Conservation (phyloP, 53 echinoderm and acorn worm species). For the Crossaster papposus region DNA sequence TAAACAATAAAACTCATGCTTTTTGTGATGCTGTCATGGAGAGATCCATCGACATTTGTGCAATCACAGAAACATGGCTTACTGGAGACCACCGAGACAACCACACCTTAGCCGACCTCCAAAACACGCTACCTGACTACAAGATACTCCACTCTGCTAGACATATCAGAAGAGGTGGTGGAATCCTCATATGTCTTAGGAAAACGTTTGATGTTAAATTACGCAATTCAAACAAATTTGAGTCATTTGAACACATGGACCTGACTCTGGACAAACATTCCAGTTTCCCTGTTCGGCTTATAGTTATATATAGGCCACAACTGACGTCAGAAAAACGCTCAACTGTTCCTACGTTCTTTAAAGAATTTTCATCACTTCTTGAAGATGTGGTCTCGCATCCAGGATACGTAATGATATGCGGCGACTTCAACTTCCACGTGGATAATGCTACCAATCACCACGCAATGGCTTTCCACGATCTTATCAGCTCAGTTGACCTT, state of each 20-base stretch:
- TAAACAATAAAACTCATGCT: no score
- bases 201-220: background rate
- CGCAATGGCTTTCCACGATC: slow-evolving; percentile 11
- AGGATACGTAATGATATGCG: slow-evolving; percentile 37
- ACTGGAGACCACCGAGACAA: background rate
- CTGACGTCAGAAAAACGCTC: background rate
- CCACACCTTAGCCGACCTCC: background rate
- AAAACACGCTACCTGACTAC: background rate
- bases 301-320: slow-evolving; percentile 46
- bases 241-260: slow-evolving; percentile 45
- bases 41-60: slow-evolving; percentile 9
- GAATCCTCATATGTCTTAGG: slow-evolving; percentile 21
- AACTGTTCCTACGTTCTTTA: slow-evolving; percentile 34
- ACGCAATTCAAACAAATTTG: slow-evolving; percentile 3
- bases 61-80: slow-evolving; percentile 36
- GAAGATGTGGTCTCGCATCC: slow-evolving; percentile 24
- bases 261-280: background rate
- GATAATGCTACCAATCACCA: slow-evolving; percentile 31
- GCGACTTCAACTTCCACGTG: slow-evolving; percentile 66
- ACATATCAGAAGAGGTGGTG: slow-evolving; percentile 40
- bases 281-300: slow-evolving; percentile 35
- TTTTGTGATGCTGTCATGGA: no score
- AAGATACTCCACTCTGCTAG: background rate
- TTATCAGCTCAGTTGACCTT: slow-evolving; percentile 31
- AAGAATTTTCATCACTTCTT: slow-evolving; percentile 56